Percentiles rank a stretch among this genome's conserved stretches.
phyloP scores from a whole-genome alignment of 2,797 vertebrate genomes.

The Prunella strophiata region DNA sequence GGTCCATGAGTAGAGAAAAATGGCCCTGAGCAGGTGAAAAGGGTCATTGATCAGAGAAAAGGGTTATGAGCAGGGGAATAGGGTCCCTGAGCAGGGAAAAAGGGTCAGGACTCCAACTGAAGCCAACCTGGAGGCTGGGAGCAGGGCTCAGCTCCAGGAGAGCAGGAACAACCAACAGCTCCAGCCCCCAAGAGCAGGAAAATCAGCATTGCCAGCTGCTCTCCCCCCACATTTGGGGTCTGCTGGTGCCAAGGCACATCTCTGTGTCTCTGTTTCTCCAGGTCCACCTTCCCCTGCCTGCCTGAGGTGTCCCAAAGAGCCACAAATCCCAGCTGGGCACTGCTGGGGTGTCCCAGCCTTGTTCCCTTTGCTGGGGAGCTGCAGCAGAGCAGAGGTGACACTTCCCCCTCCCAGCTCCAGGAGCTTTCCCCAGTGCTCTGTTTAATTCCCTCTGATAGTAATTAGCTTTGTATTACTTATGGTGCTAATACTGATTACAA shows the following conservation, averaged over 20 bases:
- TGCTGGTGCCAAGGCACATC: not conserved
- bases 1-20: not conserved
- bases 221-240: rapidly evolving
- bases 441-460: slow-evolving; percentile 43
- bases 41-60: not conserved
- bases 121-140: not conserved
- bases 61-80: not conserved
- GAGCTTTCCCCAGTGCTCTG: not conserved
- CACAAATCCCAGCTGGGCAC: not conserved
- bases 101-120: not conserved
- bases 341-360: not conserved
- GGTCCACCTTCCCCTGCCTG: not conserved
- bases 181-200: not conserved
- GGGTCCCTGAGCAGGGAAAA: not conserved
- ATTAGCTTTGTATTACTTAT: slow-evolving; percentile 55
- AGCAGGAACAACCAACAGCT: not conserved
- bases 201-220: not conserved
- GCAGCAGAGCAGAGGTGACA: not conserved
- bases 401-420: not conserved
- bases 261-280: not conserved
- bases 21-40: not conserved
- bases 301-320: not conserved
- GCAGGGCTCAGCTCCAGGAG: not conserved
- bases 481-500: slow-evolving; percentile 68
- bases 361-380: rapidly evolving